These are phyloP conservation scores for Andrena cerasifolii DNA, from an alignment of 1,140 invertebrate species.

Conservation along the genomic window DNA sequence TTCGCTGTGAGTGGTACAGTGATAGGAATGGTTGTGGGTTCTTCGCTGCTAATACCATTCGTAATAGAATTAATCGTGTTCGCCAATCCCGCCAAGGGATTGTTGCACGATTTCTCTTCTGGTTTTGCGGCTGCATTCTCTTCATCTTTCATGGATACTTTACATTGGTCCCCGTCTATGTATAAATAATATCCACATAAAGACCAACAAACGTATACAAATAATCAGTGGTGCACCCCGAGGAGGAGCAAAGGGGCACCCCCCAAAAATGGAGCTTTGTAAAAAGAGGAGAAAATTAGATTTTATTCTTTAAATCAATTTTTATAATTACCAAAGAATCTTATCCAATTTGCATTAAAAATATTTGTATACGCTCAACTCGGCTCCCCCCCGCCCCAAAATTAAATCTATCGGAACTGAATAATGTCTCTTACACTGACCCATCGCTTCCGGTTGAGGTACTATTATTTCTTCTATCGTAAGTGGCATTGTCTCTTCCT, in stretches of 20 bases:
- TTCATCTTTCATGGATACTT: constrained; percentile 65
- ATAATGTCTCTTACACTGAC: constrained; percentile 36
- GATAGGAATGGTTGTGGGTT: constrained; percentile 55
- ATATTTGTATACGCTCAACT: too few species aligned
- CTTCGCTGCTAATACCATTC: constrained; percentile 75
- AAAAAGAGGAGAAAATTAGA: too few species aligned
- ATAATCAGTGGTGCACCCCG: too few species aligned
- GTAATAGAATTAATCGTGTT: constrained; percentile 80
- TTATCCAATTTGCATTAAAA: too few species aligned
- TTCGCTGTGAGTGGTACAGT: constrained; percentile 72
- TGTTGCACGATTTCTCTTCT: constrained; percentile 76
- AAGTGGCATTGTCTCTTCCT: constrained; percentile 62
- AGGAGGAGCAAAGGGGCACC: too few species aligned
- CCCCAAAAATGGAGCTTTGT: too few species aligned
- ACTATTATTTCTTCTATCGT: constrained; percentile 33
- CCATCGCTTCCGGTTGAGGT: constrained; percentile 49
- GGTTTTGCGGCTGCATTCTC: constrained; percentile 52
- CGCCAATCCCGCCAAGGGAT: constrained; percentile 77
- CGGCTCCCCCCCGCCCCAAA: too few species aligned
- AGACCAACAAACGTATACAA: not conserved
- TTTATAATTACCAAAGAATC: too few species aligned
- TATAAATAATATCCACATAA: not conserved
- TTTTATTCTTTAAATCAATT: too few species aligned
- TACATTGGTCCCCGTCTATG: constrained; percentile 69
- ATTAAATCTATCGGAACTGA: not conserved